A percentile compares a stretch with the other conserved stretches of the same genome.
These are phyloP conservation scores for Cydia pomonella DNA, from an alignment of 1,140 invertebrate genomes.

Conservation along the genomic window DNA sequence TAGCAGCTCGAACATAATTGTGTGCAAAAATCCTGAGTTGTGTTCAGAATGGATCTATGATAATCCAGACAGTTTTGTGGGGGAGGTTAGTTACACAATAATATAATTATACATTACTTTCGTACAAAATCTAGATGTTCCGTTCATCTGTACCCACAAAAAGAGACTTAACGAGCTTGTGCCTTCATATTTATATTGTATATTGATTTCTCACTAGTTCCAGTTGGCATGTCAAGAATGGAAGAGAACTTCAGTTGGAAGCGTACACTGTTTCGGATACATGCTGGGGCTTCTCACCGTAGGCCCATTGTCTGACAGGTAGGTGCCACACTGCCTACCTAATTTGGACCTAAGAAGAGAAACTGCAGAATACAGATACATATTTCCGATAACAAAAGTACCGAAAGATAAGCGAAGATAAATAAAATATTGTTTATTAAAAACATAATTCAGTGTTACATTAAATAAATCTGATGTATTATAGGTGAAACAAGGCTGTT, in stretches of 20 bases:
- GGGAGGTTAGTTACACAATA: conserved; percentile 47
- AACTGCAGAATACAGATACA: no score
- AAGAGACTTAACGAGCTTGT: no score
- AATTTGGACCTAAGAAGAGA: neutral
- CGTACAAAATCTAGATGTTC: neutral
- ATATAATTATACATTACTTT: neutral
- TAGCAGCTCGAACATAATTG: neutral
- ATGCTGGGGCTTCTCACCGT: conserved; percentile 62
- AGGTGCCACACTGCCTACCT: no score
- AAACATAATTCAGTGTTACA: no score
- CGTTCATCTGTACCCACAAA: no score
- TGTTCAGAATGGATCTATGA: conserved; percentile 58
- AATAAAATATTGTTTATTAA: no score
- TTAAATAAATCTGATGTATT: no score
- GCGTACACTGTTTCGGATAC: conserved; percentile 75
- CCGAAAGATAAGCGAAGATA: neutral
- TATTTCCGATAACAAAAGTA: neutral
- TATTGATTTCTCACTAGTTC: conserved; percentile 35
- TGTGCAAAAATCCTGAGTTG: neutral
- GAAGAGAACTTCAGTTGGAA: conserved; percentile 84
- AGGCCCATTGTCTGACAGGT: conserved; percentile 65
- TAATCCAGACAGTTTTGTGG: conserved; percentile 55
- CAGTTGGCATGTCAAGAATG: conserved; percentile 72
- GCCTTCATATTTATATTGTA: neutral
- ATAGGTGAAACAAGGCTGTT: no score